Conservation (phyloP, 1,140 invertebrate species). For the Conopomorpha cramerella region DNA sequence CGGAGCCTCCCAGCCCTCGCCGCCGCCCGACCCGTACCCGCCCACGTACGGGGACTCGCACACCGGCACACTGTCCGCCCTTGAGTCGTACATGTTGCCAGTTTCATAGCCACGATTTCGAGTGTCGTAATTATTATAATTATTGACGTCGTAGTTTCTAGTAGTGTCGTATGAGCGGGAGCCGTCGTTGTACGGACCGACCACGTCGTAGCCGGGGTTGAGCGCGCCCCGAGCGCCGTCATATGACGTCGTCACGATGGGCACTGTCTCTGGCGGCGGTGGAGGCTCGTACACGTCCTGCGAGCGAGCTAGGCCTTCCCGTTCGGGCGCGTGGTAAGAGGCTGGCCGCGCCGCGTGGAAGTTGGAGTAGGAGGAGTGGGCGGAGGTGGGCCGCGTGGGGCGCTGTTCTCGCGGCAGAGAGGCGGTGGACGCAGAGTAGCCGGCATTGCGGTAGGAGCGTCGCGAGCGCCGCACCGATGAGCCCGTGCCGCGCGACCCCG, state of each 20-base stretch:
- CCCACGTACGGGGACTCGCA: conserved; percentile 23
- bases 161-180: conserved; percentile 6
- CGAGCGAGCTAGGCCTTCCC: conserved; percentile 40
- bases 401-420: conserved; percentile 74
- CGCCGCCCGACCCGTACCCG: conserved; percentile 8
- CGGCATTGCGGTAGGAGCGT: conserved; percentile 49
- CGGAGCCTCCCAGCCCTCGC: conserved; percentile 24
- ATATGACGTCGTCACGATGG: conserved; percentile 59
- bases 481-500: conserved; percentile 71
- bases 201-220: conserved; percentile 29
- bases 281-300: conserved; percentile 41
- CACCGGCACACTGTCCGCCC: conserved; percentile 13
- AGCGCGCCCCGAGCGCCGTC: conserved; percentile 22
- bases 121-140: conserved; percentile 3
- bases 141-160: conserved; percentile 12
- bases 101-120: conserved; percentile 20
- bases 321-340: conserved; percentile 59
- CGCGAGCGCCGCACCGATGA: conserved; percentile 58
- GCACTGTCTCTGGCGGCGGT: conserved; percentile 65
- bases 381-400: conserved; percentile 77
- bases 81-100: conserved; percentile 16
- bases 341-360: conserved; percentile 76
- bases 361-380: conserved; percentile 87
- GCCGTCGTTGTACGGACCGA: conserved; percentile 34
- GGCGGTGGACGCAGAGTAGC: conserved; percentile 56